phyloP scores from a whole-genome alignment of 2,113 vertebrate species.

The Prionailurus bengalensis region DNA sequence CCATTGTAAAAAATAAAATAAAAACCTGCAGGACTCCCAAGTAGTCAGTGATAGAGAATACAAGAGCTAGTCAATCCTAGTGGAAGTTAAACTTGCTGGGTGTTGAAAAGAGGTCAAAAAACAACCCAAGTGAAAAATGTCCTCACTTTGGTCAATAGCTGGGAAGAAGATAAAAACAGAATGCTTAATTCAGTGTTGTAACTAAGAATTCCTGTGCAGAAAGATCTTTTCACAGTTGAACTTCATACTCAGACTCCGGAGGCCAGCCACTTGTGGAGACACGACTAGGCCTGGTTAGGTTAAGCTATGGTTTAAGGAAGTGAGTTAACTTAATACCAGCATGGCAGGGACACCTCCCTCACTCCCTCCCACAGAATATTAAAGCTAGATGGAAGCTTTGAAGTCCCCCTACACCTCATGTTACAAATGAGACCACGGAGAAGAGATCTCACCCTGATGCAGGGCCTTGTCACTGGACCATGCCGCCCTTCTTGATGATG shows the following conservation, averaged over 20 bases:
- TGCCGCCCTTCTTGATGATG: neutral
- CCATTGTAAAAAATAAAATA: neutral
- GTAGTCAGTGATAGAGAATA: neutral
- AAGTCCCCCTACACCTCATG: neutral
- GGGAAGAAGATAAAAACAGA: constrained; percentile 3
- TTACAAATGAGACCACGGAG: neutral
- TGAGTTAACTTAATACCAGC: neutral
- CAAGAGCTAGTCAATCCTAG: neutral
- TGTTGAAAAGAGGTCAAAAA: constrained; percentile 59
- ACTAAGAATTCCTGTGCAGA: constrained; percentile 25
- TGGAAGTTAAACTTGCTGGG: neutral
- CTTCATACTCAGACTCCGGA: neutral
- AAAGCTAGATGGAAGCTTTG: neutral
- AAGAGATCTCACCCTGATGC: neutral
- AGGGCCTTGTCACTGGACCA: neutral
- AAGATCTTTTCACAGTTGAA: neutral
- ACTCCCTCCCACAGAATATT: neutral
- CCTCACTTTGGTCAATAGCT: constrained; percentile 17
- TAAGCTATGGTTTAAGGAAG: neutral
- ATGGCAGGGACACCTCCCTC: neutral
- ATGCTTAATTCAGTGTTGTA: neutral
- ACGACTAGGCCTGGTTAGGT: neutral
- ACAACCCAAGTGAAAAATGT: constrained; percentile 30
- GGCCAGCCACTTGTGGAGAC: neutral
- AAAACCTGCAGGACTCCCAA: neutral